These are phyloP conservation scores for Geopemphigus sp. DNA, from an alignment of 1,140 invertebrate species.

Conservation along the genomic window DNA sequence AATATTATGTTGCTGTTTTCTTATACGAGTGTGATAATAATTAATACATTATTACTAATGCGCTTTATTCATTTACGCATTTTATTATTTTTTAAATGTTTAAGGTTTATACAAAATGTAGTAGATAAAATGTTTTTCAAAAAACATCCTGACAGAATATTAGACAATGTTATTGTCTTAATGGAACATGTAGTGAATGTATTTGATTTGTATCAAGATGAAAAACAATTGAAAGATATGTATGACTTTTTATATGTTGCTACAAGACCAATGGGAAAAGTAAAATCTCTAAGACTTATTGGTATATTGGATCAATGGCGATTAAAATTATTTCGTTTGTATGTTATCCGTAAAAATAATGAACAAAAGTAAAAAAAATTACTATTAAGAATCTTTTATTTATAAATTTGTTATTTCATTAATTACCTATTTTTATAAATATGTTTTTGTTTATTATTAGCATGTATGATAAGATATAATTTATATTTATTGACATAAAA, in stretches of 20 bases:
- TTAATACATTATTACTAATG: no score
- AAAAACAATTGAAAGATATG: conserved; percentile 1
- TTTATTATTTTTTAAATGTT: not conserved
- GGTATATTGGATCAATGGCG: conserved; percentile 26
- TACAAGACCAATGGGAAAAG: not conserved
- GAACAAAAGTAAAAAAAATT: no score
- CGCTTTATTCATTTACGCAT: no score
- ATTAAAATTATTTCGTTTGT: not conserved
- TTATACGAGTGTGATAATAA: no score
- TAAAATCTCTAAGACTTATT: not conserved
- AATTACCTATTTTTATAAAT: no score
- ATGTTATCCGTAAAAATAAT: not conserved
- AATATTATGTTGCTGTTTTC: no score
- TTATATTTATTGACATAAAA: no score
- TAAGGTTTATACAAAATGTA: conserved; percentile 28
- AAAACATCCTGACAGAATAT: not conserved
- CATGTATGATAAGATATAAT: no score
- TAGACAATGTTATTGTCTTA: not conserved
- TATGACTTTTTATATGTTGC: not conserved
- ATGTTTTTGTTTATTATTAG: no score
- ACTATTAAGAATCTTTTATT: no score
- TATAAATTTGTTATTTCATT: no score
- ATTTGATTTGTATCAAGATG: conserved; percentile 29
- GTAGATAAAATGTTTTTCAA: conserved; percentile 18
- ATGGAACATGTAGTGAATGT: conserved; percentile 11